Evolutionary conservation across 2,888 invertebrate species (phyloP).

Genomic region (Catocala sponsa): DNA sequence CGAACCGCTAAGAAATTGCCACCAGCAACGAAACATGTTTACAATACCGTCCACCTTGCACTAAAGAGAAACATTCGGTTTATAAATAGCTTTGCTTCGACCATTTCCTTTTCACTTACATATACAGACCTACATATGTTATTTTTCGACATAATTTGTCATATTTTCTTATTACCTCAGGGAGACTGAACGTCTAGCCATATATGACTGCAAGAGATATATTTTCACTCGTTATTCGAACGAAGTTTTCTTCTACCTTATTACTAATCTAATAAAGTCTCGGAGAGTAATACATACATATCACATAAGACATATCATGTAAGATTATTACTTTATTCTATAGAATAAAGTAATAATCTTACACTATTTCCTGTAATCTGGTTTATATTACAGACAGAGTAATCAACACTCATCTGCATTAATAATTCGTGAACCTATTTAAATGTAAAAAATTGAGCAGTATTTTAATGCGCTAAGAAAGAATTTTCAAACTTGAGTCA

Average conservation of each 20-base stretch:
- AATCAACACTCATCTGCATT: too few relatives aligned
- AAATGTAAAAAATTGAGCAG: too few relatives aligned
- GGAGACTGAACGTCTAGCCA: slow-evolving; percentile 33
- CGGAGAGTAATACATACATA: too few relatives aligned
- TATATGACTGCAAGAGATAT: slow-evolving; percentile 17
- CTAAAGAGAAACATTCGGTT: slow-evolving; percentile 29
- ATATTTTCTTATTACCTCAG: slow-evolving; percentile 40
- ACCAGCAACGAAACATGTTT: slow-evolving; percentile 55
- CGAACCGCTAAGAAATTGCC: slow-evolving; percentile 58
- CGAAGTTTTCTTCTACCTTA: slow-evolving; percentile 18
- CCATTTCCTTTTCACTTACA: slow-evolving; percentile 21
- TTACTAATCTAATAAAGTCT: not conserved
- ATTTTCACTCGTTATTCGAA: slow-evolving; percentile 23
- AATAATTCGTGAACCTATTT: too few relatives aligned
- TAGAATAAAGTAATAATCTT: too few relatives aligned
- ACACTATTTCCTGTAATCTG: too few relatives aligned
- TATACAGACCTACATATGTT: not conserved
- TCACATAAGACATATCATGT: too few relatives aligned
- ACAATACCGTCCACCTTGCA: slow-evolving; percentile 27
- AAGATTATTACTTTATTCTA: too few relatives aligned
- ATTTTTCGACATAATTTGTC: slow-evolving; percentile 31
- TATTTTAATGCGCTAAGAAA: too few relatives aligned
- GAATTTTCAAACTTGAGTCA: too few relatives aligned
- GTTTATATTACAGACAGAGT: too few relatives aligned
- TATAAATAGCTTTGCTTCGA: slow-evolving; percentile 20